These are phyloP conservation scores for Watersipora subatra DNA, from an alignment of 1,140 invertebrate species.

Conservation along the genomic window DNA sequence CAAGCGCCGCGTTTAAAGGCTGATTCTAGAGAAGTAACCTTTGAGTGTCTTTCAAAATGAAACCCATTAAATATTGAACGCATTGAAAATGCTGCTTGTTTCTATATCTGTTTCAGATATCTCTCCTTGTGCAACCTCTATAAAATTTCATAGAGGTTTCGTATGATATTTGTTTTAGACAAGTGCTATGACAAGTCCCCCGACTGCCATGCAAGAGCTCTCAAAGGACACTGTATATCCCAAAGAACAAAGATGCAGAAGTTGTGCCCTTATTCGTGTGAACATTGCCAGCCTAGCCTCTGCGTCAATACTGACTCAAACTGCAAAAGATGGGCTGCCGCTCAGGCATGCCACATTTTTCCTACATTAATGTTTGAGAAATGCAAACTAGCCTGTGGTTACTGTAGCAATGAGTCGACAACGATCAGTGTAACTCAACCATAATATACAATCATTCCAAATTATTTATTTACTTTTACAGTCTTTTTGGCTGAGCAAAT, in stretches of 20 bases:
- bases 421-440: background rate
- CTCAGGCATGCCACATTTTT: background rate
- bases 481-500: no score
- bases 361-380: background rate
- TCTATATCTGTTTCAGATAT: no score
- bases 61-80: no score
- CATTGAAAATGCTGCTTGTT: no score
- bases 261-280: background rate
- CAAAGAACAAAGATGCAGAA: background rate
- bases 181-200: background rate
- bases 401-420: background rate
- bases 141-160: no score
- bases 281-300: background rate
- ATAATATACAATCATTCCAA: background rate
- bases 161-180: no score
- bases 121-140: no score
- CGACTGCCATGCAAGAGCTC: background rate
- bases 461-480: no score
- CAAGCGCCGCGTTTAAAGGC: no score
- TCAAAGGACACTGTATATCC: background rate
- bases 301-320: background rate
- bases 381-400: background rate
- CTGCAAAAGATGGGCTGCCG: background rate
- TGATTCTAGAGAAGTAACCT: no score
- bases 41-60: no score